Base-by-base conservation (phyloP, 2,888 invertebrate genomes). In the Agonopterix arenella region DNA sequence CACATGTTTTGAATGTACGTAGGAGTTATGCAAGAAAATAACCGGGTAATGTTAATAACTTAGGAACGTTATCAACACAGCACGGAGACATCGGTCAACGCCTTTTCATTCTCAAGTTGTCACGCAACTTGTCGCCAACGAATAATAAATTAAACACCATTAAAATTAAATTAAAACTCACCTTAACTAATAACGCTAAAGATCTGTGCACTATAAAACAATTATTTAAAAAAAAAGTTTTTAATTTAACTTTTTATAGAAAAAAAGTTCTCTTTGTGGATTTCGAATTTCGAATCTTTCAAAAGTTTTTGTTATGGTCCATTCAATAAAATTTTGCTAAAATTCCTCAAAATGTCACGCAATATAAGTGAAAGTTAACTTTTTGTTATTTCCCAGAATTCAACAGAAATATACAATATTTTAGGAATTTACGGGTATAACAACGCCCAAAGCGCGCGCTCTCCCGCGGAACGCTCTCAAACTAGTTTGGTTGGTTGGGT, bases 41-140 rank as follows among this genome's bases (percentile, higher is more conserved):
- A 18, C 18, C 18, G 18, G 4, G 38, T 2, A 37, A 52, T 36
- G 10, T n/a, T 9, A 13, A 41, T 51, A 13, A 52, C 55, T 40
- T n/a, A n/a, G 38, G 38, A 38, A n/a, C 40, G 40, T 40, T 40
- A 40, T 40, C 52, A 51, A 58, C 63, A 56, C 57, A 54, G 58
- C 61, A 57, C 57, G 60, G 55, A 48, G 58, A 61, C 57, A 55
- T 40, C 71, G 76, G 76, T 76, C 76, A 76, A 74, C 69, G 76
- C 70, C 73, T 75, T 53, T 52, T 48, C 48, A 54, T 56, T 55
- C 53, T 45, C 46, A 64, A 67, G 61, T 58, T 51, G 73, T 68
- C 66, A 59, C 51, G 62, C 72, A 58, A 62, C 60, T 67, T 66
- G 56, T 28, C 28, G 42, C 36, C 11, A 47, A 42, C 28, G 1